A percentile compares a stretch with the other conserved stretches of the same genome.
These are phyloP conservation scores for Harlomillsia oculata DNA, from an alignment of 1,140 invertebrate genomes.

Conservation along the genomic window DNA sequence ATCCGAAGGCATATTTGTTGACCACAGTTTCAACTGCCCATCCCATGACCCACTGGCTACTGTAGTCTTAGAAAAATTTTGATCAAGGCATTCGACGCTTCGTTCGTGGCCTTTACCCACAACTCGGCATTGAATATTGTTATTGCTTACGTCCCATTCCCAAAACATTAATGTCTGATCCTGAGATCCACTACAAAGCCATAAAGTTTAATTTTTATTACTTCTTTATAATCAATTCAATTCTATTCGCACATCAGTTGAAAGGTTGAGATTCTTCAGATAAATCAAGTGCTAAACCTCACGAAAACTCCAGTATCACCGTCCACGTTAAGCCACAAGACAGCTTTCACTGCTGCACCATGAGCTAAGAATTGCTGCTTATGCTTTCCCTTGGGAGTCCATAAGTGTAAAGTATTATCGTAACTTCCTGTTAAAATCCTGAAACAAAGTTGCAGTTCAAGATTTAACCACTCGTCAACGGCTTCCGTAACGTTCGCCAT, in stretches of 20 bases:
- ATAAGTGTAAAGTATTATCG: slow-evolving; percentile 83
- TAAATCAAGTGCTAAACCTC: slow-evolving; percentile 45
- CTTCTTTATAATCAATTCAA: not conserved
- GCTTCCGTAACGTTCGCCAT: not conserved
- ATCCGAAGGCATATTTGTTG: slow-evolving; percentile 14
- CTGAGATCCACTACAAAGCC: slow-evolving; percentile 61
- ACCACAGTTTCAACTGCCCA: slow-evolving; percentile 51
- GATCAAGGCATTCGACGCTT: slow-evolving; percentile 74
- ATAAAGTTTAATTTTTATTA: not conserved
- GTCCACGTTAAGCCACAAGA: slow-evolving; percentile 68
- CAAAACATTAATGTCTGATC: slow-evolving; percentile 87
- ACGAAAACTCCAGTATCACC: slow-evolving; percentile 59
- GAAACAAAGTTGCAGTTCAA: slow-evolving; percentile 18
- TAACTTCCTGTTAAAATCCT: slow-evolving; percentile 91
- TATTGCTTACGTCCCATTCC: slow-evolving; percentile 68
- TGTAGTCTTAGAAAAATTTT: slow-evolving; percentile 49
- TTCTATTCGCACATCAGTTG: no score
- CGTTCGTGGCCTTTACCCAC: slow-evolving; percentile 79
- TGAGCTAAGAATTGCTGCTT: slow-evolving; percentile 76
- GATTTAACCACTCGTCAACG: slow-evolving; percentile 1
- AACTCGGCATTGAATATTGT: slow-evolving; percentile 68
- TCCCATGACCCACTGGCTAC: slow-evolving; percentile 93
- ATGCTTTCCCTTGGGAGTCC: slow-evolving; percentile 74
- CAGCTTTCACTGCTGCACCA: slow-evolving; percentile 70
- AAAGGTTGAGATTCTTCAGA: not conserved